Conservation (phyloP, 2,797 vertebrate species). For the Phoxinus dragarum region DNA sequence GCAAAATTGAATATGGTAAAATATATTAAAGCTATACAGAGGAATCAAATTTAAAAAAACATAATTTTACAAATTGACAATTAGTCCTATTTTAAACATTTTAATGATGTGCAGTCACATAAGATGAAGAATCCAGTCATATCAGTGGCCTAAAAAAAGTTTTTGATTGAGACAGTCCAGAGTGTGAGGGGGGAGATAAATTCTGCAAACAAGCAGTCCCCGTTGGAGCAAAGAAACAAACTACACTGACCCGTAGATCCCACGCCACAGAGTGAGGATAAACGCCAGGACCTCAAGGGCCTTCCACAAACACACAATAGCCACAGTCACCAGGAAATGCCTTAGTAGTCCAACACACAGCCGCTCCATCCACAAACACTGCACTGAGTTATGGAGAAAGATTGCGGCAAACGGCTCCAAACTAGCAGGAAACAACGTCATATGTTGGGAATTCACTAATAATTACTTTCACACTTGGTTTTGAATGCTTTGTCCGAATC, state of each 20-base stretch:
- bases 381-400: background rate
- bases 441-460: no score
- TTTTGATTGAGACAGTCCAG: background rate
- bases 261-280: background rate
- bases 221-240: slow-evolving; percentile 14
- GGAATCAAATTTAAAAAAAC: background rate
- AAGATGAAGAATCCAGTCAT: background rate
- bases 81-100: background rate
- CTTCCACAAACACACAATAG: slow-evolving; percentile 18
- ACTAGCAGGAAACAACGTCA: background rate
- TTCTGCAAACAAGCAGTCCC: background rate
- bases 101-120: background rate
- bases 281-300: background rate
- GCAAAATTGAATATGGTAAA: background rate
- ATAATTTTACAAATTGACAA: background rate
- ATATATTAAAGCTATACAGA: background rate
- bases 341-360: background rate
- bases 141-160: background rate
- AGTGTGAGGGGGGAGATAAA: background rate
- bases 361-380: background rate
- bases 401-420: background rate
- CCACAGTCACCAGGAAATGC: background rate
- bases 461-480: background rate
- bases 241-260: background rate
- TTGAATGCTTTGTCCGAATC: background rate